Evolutionary conservation across 2,888 invertebrate genomes (phyloP).

Genomic region (Axea sp.): DNA sequence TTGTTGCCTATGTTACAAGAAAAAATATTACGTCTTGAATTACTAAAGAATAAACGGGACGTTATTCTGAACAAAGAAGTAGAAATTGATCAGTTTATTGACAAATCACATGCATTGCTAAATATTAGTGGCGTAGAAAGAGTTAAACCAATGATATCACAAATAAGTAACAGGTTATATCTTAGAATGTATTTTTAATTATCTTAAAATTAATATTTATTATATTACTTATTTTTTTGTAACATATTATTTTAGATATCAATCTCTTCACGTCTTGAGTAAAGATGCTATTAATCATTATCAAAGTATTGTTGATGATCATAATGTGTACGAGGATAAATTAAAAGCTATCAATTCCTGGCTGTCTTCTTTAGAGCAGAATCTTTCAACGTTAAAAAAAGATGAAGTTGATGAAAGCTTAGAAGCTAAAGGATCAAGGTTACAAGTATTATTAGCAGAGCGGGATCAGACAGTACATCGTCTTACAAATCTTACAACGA

Average conservation of each 20-base stretch:
- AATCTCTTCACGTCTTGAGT: conserved; percentile 88
- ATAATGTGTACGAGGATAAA: conserved; percentile 88
- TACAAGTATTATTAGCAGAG: conserved; percentile 88
- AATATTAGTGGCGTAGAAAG: conserved; percentile 92
- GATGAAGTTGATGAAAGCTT: conserved; percentile 82
- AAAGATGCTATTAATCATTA: conserved; percentile 93
- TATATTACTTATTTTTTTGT: no score
- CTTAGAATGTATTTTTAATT: no score
- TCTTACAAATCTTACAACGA: conserved; percentile 86
- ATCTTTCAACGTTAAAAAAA: conserved; percentile 83
- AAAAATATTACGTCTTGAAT: conserved; percentile 87
- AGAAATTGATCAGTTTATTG: conserved; percentile 92
- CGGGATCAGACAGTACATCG: conserved; percentile 91
- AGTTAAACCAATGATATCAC: conserved; percentile 91
- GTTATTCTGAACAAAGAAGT: conserved; percentile 89
- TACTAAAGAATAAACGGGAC: conserved; percentile 87
- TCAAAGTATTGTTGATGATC: conserved; percentile 91
- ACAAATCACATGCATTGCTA: conserved; percentile 91
- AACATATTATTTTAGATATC: conserved; percentile 83
- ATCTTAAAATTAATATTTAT: no score
- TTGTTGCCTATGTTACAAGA: conserved; percentile 89
- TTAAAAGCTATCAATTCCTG: conserved; percentile 87
- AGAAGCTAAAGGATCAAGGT: conserved; percentile 84
- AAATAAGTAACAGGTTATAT: conserved; percentile 88
- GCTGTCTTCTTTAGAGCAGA: conserved; percentile 88